Percentiles rank a stretch among this genome's conserved stretches.
Conservation (phyloP, 2,797 vertebrate genomes). For the Yasuhikotakia modesta region DNA sequence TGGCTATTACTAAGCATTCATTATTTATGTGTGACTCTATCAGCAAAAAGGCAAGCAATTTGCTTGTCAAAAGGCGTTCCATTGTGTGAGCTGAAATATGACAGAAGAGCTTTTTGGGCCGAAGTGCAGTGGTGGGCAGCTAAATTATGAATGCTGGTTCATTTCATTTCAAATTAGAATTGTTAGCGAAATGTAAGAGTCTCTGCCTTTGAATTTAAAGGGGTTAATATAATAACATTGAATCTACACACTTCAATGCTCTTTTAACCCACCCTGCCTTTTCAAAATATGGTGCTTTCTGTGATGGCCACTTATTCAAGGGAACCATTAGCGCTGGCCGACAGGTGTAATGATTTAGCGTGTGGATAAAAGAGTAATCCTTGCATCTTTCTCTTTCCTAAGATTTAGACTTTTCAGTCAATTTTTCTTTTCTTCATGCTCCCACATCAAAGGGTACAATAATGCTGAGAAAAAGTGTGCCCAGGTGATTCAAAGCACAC, state of each 20-base stretch:
- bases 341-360: constrained; percentile 57
- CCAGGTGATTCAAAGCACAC: constrained; percentile 69
- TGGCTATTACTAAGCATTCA: constrained; percentile 86
- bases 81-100: constrained; percentile 80
- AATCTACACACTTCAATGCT: constrained; percentile 22
- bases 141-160: constrained; percentile 66
- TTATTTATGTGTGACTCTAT: constrained; percentile 90
- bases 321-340: constrained; percentile 54
- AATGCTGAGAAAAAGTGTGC: constrained; percentile 64
- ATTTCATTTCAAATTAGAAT: constrained; percentile 62
- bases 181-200: constrained; percentile 43
- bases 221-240: constrained; percentile 53
- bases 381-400: constrained; percentile 63
- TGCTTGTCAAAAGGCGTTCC: constrained; percentile 95
- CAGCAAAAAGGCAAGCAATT: constrained; percentile 90
- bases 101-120: constrained; percentile 59
- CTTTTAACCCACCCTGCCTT: constrained; percentile 46
- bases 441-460: constrained; percentile 66
- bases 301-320: constrained; percentile 51
- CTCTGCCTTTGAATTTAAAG: constrained; percentile 48
- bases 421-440: constrained; percentile 55
- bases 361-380: constrained; percentile 36
- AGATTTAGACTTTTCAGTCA: constrained; percentile 54
- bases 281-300: constrained; percentile 51
- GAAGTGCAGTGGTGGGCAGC: constrained; percentile 50